Conservation (phyloP, 2,113 vertebrate species). For the Macquaria ambigua region DNA sequence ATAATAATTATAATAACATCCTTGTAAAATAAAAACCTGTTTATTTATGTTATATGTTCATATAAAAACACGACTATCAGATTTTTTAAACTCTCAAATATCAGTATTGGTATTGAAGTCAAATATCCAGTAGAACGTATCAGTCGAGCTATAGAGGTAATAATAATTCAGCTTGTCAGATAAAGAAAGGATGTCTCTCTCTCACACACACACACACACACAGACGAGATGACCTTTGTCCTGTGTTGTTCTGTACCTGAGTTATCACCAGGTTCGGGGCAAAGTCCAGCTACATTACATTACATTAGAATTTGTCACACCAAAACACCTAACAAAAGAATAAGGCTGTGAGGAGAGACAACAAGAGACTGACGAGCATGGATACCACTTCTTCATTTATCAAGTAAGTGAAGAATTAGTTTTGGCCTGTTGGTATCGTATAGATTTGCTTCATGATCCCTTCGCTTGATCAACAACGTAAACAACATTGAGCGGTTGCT, state of each 20-base stretch:
- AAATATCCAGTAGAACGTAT: not conserved
- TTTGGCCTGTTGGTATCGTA: not conserved
- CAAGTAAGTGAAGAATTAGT: slow-evolving; percentile 76
- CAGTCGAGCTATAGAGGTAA: not conserved
- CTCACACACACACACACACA: slow-evolving; percentile 7
- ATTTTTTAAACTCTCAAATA: not conserved
- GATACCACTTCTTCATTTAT: slow-evolving; percentile 82
- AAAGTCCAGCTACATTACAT: slow-evolving; percentile 74
- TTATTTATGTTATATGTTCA: not conserved
- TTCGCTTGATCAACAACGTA: not conserved
- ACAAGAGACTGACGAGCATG: slow-evolving; percentile 65
- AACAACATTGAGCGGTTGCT: not conserved
- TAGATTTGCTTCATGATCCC: not conserved
- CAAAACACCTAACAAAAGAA: not conserved
- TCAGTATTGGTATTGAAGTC: not conserved
- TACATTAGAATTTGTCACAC: not conserved
- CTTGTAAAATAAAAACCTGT: too few relatives aligned
- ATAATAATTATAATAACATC: too few relatives aligned
- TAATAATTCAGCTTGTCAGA: not conserved
- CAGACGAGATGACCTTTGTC: slow-evolving; percentile 68
- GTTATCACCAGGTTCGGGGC: slow-evolving; percentile 56
- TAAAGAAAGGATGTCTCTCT: not conserved
- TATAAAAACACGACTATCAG: not conserved
- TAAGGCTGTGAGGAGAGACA: not conserved
- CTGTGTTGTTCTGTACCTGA: slow-evolving; percentile 51